Evolutionary conservation across 2,113 vertebrate genomes (phyloP).

Genomic region (Malurus alboscapulatus): DNA sequence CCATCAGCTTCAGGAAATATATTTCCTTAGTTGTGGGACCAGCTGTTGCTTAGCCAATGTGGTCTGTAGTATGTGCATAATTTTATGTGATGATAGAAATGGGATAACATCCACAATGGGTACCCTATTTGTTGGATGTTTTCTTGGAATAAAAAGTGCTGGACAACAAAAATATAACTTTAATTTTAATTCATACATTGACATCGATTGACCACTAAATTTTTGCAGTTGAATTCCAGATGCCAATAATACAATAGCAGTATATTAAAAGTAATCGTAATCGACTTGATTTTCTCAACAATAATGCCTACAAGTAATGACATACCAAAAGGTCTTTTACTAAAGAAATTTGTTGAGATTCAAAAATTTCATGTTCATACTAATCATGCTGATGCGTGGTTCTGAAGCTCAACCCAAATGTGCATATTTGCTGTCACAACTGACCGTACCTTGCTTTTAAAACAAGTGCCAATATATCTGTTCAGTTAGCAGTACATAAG

Average conservation of each 20-base stretch:
- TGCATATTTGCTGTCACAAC: not conserved
- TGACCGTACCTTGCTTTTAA: not conserved
- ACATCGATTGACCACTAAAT: fast-evolving
- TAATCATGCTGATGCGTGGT: not conserved
- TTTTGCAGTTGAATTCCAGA: not conserved
- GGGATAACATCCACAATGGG: not conserved
- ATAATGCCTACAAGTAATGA: not conserved
- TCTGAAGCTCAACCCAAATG: not conserved
- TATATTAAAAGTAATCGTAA: not conserved
- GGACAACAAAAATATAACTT: not conserved
- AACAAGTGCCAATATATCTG: not conserved
- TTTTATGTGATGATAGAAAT: not conserved
- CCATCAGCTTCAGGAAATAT: not conserved
- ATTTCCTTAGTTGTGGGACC: not conserved
- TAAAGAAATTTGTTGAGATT: not conserved
- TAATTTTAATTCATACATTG: not conserved
- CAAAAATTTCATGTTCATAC: not conserved
- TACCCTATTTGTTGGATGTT: not conserved
- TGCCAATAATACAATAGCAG: not conserved
- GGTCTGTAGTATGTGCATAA: not conserved
- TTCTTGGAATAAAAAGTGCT: not conserved
- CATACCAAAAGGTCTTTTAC: not conserved
- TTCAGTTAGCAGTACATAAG: not conserved
- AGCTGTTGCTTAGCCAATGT: not conserved
- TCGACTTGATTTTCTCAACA: not conserved